Evolutionary conservation across 2,113 vertebrate genomes (phyloP), one percentile per base, ranked within the genome.

Genomic region (Echinops telfairi): DNA sequence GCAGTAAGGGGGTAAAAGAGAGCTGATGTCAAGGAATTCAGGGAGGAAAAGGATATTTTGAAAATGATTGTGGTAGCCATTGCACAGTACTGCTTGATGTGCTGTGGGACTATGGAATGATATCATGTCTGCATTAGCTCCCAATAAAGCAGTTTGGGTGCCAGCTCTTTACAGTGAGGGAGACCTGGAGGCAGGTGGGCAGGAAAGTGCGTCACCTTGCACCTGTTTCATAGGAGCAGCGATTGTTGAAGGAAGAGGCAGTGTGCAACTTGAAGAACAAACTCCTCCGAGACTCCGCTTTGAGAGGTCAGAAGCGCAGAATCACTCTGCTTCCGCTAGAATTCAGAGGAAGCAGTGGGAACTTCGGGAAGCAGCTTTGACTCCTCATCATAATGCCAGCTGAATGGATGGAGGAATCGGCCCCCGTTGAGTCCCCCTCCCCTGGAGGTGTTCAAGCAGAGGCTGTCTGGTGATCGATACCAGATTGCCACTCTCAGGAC

Each of bases 401-500:
- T 58, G 36, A 29, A 19, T 78, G 22, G 6, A 53, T 80, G 23
- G 66, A 80, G 68, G 47, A 62, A 66, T 7, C 88, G 14, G 3
- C 7, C 40, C 40, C 40, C 40, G 40, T 40, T 1, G 38, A 94
- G 40, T 33, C 20, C 5, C 15, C 40, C 38, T 2, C 25, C 23
- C 23, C 47, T 19, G 64, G 58, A 7, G 6, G 43, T 38, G 4
- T 80, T 40, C 27, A 84, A 20, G 25, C 3, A 9, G 31, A 86
- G 29, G 33, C 57, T 57, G 33, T 38, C 1, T 40, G 85, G 47
- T 31, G 57, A 33, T 3, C 12, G 31, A 5, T 40, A 25, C 36
- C 36, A 23, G 8, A 23, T 9, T 19, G 33, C 71, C 4, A 2
- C 19, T 0, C 0, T 38, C 27, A n/a, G 27, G 40, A 73, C 2